Percentiles rank a stretch among this genome's conserved stretches.
Evolutionary conservation across 2,888 invertebrate species (phyloP).

Genomic region (Keiferia lycopersicella): DNA sequence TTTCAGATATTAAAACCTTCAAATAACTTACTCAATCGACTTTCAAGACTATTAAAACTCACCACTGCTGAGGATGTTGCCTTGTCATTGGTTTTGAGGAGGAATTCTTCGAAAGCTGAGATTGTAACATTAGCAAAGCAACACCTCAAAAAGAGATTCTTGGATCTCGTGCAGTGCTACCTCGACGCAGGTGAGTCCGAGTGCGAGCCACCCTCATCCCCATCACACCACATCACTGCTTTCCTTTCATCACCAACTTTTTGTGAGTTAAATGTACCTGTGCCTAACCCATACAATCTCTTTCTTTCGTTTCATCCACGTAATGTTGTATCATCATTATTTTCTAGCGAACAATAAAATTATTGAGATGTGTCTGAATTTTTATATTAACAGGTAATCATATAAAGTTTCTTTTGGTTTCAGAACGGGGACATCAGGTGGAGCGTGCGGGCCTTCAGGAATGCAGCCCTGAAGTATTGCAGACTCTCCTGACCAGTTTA

Average conservation of each 20-base stretch:
- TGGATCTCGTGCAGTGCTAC: conserved; percentile 92
- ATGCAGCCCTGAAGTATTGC: conserved; percentile 93
- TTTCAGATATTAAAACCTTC: conserved; percentile 89
- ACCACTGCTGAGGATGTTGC: conserved; percentile 95
- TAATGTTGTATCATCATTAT: no score
- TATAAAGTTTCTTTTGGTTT: conserved; percentile 36
- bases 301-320: no score
- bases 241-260: neutral
- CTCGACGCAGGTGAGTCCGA: conserved; percentile 86
- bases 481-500: conserved; percentile 86
- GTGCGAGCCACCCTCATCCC: neutral
- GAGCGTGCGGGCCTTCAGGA: conserved; percentile 94
- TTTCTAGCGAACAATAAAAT: no score
- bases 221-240: neutral
- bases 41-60: conserved; percentile 92
- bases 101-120: conserved; percentile 90
- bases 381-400: neutral
- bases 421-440: conserved; percentile 84
- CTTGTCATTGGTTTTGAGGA: conserved; percentile 90
- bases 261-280: neutral
- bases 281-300: neutral
- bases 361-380: neutral
- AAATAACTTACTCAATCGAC: conserved; percentile 89
- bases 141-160: conserved; percentile 90
- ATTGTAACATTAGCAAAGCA: conserved; percentile 87